Evolutionary conservation across 2,888 invertebrate genomes (phyloP), one percentile per base, ranked within the genome.

Genomic region (Cheiracanthium punctorium): DNA sequence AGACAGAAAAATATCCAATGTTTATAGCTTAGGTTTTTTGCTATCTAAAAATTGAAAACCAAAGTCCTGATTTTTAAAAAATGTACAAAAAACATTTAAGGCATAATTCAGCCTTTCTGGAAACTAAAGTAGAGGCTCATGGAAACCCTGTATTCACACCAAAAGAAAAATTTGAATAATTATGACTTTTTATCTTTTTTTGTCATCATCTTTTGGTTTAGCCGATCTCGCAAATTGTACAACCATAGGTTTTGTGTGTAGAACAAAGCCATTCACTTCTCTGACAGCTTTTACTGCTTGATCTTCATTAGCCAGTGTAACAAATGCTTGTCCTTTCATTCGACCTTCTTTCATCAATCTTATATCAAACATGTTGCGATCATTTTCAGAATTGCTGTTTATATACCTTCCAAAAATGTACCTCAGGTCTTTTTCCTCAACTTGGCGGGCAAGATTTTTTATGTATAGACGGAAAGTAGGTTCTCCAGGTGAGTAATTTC

Each of bases 291-390:
- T 92, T 90, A 95, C 94, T 0, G 96, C 96, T 90, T 94, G 92
- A 70, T 93, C 93, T 17, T 94, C 93, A 90, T 93, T 94, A 76
- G 96, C 95, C 79, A 97, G 93, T 0, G 96, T 96, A 0, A 98
- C 94, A 93, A 98, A 98, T 0, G 97, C 97, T 92, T 98, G 98
- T 0, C 98, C 98, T 92, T 97, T 98, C 98, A 98, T 98, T 90
- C 97, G 94, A 0, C 98, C 98, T 91, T 97, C 96, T 91, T 96
- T 96, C 97, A 98, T 96, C 17, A 97, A 93, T 89, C 96, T 93
- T 4, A 98, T 94, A 91, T 94, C 93, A 90, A 94, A 94, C 91
- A 93, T 93, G 32, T 74, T 77, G 69, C 43, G 71, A 24, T 87
- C 81, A 14, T 28, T 14, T 24, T 81, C 87, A 7, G 76, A 81